These are phyloP conservation scores for Gonatopus flavifemur DNA, from an alignment of 1,140 invertebrate genomes.

Conservation along the genomic window DNA sequence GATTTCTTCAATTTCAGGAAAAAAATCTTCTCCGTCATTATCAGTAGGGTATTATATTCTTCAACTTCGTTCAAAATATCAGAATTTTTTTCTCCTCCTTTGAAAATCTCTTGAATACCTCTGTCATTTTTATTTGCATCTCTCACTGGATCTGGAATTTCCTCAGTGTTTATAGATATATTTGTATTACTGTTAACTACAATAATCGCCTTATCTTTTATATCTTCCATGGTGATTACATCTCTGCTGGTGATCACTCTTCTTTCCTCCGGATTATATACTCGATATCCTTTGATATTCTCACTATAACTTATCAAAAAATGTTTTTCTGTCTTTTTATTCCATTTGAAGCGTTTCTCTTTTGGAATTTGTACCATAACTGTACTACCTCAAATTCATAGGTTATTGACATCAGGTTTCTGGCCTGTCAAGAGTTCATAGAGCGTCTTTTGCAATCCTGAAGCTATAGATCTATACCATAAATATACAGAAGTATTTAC, in stretches of 20 bases:
- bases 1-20: no score
- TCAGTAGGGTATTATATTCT: no score
- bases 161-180: not conserved
- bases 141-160: not conserved
- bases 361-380: constrained; percentile 44
- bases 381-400: constrained; percentile 49
- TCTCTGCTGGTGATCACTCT: not conserved
- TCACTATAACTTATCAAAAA: constrained; percentile 47
- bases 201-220: constrained; percentile 11
- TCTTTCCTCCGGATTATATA: constrained; percentile 29
- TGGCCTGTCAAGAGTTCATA: constrained; percentile 35
- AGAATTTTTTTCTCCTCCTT: no score
- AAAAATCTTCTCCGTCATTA: no score
- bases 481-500: constrained; percentile 28
- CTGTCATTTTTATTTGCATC: not conserved
- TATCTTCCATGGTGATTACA: not conserved
- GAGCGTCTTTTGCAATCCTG: constrained; percentile 26
- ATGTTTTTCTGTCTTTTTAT: constrained; percentile 36
- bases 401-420: constrained; percentile 34
- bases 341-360: constrained; percentile 35
- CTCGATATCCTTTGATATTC: constrained; percentile 38
- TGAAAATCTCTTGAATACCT: no score
- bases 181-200: no score
- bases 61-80: no score
- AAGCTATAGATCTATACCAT: constrained; percentile 16